These are phyloP conservation scores for Calephelis perditalis DNA, from an alignment of 2,888 invertebrate species.

Conservation along the genomic window DNA sequence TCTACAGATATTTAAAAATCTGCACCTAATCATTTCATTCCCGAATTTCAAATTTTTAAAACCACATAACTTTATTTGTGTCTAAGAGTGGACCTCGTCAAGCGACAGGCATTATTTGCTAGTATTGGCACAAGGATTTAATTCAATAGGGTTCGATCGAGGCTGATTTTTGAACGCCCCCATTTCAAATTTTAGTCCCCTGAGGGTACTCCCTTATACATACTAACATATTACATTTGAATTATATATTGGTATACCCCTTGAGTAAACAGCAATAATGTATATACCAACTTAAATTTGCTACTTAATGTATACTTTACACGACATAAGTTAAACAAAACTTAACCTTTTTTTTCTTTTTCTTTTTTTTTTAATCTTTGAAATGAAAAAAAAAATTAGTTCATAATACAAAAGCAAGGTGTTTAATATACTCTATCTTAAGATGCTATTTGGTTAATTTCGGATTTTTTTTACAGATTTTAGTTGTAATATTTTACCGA, in stretches of 20 bases:
- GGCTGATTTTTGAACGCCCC: constrained; percentile 60
- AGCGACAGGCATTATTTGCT: constrained; percentile 12
- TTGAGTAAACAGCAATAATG: constrained; percentile 34
- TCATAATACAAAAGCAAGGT: too few species aligned
- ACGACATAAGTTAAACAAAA: too few species aligned
- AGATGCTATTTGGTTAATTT: too few species aligned
- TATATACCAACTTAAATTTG: constrained; percentile 19
- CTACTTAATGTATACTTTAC: not conserved
- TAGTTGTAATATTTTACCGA: too few species aligned
- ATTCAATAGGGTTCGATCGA: constrained; percentile 40
- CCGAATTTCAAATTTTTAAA: not conserved
- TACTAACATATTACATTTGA: constrained; percentile 52
- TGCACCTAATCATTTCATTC: too few species aligned
- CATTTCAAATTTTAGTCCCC: constrained; percentile 58
- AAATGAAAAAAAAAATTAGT: too few species aligned
- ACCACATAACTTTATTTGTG: not conserved
- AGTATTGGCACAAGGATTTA: constrained; percentile 30
- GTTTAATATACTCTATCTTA: too few species aligned
- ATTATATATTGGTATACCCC: constrained; percentile 55
- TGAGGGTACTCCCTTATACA: constrained; percentile 53
- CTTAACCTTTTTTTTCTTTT: too few species aligned
- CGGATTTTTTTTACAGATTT: too few species aligned
- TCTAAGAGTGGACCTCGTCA: not conserved
- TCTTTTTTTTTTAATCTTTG: too few species aligned
- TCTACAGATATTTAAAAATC: too few species aligned